These are phyloP conservation scores for Anarrhichthys ocellatus DNA, from an alignment of 2,113 vertebrate species.

Conservation along the genomic window DNA sequence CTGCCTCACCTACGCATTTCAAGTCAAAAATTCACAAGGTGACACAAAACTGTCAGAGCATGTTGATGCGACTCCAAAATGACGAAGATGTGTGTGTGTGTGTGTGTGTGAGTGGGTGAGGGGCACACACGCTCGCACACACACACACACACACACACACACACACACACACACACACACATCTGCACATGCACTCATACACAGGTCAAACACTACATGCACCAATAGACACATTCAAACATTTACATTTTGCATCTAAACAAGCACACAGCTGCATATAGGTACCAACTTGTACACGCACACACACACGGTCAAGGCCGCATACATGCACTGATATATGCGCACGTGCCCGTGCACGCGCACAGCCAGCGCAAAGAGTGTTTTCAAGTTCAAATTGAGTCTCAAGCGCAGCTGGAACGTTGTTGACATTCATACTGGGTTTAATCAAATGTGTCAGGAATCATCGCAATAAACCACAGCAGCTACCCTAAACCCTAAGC, in stretches of 20 bases:
- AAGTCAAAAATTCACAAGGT: slow-evolving; percentile 78
- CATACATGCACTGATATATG: background rate
- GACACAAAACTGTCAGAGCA: slow-evolving; percentile 78
- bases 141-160: background rate
- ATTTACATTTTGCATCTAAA: background rate
- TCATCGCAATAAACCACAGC: background rate
- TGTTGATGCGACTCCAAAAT: slow-evolving; percentile 67
- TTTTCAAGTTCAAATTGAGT: slow-evolving; percentile 36
- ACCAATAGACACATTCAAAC: background rate
- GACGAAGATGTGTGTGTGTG: slow-evolving; percentile 34
- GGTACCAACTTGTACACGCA: background rate
- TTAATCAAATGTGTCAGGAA: background rate
- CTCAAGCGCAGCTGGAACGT: background rate
- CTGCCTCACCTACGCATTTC: slow-evolving; percentile 76
- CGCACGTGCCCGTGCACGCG: slow-evolving; percentile 19
- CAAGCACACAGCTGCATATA: background rate
- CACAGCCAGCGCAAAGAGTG: slow-evolving; percentile 18
- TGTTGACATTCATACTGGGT: background rate
- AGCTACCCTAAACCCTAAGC: background rate
- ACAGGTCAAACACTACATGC: slow-evolving; percentile 1
- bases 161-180: background rate
- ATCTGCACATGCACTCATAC: background rate
- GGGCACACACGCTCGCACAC: background rate
- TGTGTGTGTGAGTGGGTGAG: slow-evolving; percentile 11
- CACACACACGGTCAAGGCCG: background rate